These are phyloP conservation scores for Galendromus occidentalis DNA, from an alignment of 1,140 invertebrate species.

Conservation along the genomic window DNA sequence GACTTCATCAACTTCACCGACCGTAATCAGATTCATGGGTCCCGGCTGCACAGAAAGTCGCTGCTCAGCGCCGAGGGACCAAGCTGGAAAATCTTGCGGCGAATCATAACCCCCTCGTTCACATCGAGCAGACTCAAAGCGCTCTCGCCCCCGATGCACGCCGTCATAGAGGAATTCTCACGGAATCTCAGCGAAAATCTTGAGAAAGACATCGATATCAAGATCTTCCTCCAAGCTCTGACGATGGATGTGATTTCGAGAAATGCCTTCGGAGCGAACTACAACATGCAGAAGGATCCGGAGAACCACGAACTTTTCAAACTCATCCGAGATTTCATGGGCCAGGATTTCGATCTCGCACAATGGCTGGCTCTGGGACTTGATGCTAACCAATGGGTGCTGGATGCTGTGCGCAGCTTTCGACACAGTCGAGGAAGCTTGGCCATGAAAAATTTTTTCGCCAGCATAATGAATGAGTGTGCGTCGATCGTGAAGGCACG, in stretches of 20 bases:
- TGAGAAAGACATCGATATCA: background rate
- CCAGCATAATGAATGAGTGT: background rate
- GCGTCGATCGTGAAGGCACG: background rate
- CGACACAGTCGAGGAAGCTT: background rate
- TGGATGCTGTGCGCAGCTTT: background rate
- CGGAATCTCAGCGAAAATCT: background rate
- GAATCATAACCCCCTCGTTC: background rate
- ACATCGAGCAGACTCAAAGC: background rate
- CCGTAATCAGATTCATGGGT: constrained; percentile 12
- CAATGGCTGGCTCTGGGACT: background rate
- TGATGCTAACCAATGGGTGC: background rate
- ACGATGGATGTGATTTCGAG: background rate
- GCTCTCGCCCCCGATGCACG: background rate
- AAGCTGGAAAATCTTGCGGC: background rate
- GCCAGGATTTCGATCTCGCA: background rate
- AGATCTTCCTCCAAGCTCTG: background rate
- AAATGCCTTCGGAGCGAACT: background rate
- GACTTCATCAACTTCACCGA: constrained; percentile 26
- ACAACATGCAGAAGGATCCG: background rate
- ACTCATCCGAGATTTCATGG: background rate
- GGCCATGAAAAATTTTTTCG: background rate
- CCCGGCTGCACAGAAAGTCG: background rate
- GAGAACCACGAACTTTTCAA: background rate
- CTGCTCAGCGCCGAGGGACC: background rate
- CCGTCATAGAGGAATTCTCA: background rate